Evolutionary conservation across 2,797 vertebrate species (phyloP).

Genomic region (Eospalax fontanierii): DNA sequence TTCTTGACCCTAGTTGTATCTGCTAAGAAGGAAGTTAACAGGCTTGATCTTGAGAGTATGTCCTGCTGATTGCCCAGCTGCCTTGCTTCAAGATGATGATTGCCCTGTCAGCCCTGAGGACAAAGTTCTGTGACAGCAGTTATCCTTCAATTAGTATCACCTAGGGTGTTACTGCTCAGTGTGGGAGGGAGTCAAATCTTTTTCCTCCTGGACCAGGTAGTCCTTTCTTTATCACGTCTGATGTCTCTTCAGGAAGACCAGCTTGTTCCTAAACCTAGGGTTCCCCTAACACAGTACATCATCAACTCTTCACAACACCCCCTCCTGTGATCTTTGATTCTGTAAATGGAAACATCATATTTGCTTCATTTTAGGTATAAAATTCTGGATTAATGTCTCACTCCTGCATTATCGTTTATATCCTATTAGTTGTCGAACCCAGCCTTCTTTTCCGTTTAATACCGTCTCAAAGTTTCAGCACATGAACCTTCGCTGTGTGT

Average conservation of each 20-base stretch:
- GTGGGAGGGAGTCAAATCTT: not conserved
- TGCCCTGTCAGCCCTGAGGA: not conserved
- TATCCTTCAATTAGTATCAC: not conserved
- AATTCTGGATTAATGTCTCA: not conserved
- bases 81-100: not conserved
- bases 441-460: not conserved
- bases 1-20: not conserved
- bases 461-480: not conserved
- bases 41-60: not conserved
- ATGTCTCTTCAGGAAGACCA: too few species aligned
- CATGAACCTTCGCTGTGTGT: not conserved
- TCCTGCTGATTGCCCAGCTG: not conserved
- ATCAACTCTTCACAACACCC: not conserved
- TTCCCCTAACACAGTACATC: not conserved
- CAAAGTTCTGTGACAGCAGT: not conserved
- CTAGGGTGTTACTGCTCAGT: too few species aligned
- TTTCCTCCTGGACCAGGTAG: not conserved
- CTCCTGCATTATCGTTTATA: not conserved
- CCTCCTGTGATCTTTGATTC: not conserved
- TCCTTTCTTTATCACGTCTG: not conserved
- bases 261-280: not conserved
- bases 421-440: not conserved
- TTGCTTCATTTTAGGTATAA: not conserved
- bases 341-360: too few species aligned
- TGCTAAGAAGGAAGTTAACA: not conserved